Evolutionary conservation across 2,113 vertebrate genomes (phyloP), one percentile per base, ranked within the genome.

Genomic region (Raja brachyura): DNA sequence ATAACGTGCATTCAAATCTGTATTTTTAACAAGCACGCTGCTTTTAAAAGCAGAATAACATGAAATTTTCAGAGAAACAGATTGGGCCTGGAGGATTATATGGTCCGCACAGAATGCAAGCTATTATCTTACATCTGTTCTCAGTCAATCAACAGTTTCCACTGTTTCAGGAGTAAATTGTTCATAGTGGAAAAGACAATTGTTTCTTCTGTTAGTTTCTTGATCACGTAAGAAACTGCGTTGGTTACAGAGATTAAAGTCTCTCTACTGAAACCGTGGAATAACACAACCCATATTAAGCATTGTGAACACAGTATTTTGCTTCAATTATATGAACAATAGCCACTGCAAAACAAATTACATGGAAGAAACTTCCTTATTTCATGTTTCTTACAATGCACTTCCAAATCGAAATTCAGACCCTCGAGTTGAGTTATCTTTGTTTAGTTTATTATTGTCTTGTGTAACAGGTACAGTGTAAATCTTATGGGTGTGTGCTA

Each of bases 121-220:
- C 31, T 63, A 88, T 88, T 88, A 66, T 63, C 61, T 88, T 88
- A 20, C 85, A 88, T 31, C 59, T 66, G 85, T 33, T 88, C n/a
- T 66, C 61, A 88, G 66, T 66, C 85, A 88, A 59, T 13, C 0
- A n/a, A 22, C 59, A 86, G 59, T 63, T 86, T 86, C 28, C 16
- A 11, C 13, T 8, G 4, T 31, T 66, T n/a, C 3, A 18, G 18
- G 63, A 66, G n/a, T 10, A 63, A 63, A 63, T 88, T 31, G 28
- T 18, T 88, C 85, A 33, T 16, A 0, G 20, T 66, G 48, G 78
- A 81, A 56, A 48, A 16, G 13, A 18, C 4, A 6, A 66, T 20
- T 66, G 28, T 88, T 61, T 31, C 0, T 66, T 66, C 28, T 13
- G 61, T 61, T 56, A 54, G 9, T 66, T 66, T 63, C 31, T 31